Evolutionary conservation across 2,797 vertebrate species (phyloP).

Genomic region (Danio kyathit): DNA sequence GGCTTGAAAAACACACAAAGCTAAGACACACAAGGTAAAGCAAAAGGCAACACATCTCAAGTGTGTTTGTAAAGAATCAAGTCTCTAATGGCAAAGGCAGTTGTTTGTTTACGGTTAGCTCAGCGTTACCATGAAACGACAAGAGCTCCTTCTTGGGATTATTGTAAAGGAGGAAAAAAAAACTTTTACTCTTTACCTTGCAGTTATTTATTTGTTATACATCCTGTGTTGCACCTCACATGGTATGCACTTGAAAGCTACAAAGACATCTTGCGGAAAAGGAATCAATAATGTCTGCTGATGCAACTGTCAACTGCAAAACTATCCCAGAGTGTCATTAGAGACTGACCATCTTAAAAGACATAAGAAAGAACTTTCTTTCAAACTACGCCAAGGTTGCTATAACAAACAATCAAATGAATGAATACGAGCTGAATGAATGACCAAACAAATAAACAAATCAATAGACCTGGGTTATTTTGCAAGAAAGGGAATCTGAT

Average conservation of each 20-base stretch:
- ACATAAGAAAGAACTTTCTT: not conserved
- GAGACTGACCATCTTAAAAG: not conserved
- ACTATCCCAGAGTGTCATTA: not conserved
- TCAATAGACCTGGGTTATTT: not conserved
- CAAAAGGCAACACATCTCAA: conserved; percentile 18
- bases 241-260: not conserved
- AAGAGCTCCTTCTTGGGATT: not conserved
- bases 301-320: conserved; percentile 21
- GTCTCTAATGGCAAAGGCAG: conserved; percentile 45
- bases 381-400: not conserved
- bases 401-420: not conserved
- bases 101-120: not conserved
- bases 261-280: conserved; percentile 2
- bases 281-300: not conserved
- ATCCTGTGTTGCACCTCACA: not conserved
- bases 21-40: too few relatives aligned
- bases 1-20: too few relatives aligned
- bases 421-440: not conserved
- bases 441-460: not conserved
- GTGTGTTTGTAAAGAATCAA: conserved; percentile 30
- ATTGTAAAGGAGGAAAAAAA: conserved; percentile 12
- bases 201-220: not conserved
- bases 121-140: conserved; percentile 21
- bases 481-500: not conserved
- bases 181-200: not conserved